These are phyloP conservation scores for Callinectes sapidus DNA, from an alignment of 2,888 invertebrate genomes.

Conservation along the genomic window DNA sequence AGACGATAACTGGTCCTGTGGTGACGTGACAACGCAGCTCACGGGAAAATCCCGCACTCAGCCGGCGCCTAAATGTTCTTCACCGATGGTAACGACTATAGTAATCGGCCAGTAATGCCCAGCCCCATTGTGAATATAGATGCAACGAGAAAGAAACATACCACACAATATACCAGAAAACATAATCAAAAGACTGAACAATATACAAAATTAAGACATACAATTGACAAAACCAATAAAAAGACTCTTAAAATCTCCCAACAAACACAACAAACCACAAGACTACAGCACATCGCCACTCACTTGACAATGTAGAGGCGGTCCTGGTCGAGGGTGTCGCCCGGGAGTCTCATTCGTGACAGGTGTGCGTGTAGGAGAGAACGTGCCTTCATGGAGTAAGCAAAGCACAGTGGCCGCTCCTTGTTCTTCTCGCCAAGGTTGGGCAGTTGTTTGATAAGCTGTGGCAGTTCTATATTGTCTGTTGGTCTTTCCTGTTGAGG, in stretches of 20 bases:
- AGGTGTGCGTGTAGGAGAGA: constrained; percentile 97
- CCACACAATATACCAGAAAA: neutral
- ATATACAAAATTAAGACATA: neutral
- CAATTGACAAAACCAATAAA: neutral
- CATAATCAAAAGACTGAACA: neutral
- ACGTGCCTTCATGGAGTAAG: constrained; percentile 91
- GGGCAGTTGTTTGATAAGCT: constrained; percentile 93
- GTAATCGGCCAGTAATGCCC: too few species aligned
- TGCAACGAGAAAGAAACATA: neutral
- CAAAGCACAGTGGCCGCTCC: constrained; percentile 92
- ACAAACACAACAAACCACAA: neutral
- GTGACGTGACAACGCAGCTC: too few species aligned
- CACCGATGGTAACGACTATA: too few species aligned
- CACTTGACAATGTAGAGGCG: constrained; percentile 75
- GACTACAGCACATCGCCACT: neutral
- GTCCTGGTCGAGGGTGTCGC: constrained; percentile 88
- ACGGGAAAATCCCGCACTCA: too few species aligned
- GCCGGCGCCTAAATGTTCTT: too few species aligned
- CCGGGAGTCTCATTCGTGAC: constrained; percentile 86
- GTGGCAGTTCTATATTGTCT: constrained; percentile 95
- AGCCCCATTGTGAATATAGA: neutral
- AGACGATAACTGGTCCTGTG: too few species aligned
- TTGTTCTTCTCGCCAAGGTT: constrained; percentile 97
- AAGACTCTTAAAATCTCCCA: neutral
- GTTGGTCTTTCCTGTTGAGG: constrained; percentile 85